Evolutionary conservation across 1,140 invertebrate genomes (phyloP).

Genomic region (Anoplophora glabripennis): DNA sequence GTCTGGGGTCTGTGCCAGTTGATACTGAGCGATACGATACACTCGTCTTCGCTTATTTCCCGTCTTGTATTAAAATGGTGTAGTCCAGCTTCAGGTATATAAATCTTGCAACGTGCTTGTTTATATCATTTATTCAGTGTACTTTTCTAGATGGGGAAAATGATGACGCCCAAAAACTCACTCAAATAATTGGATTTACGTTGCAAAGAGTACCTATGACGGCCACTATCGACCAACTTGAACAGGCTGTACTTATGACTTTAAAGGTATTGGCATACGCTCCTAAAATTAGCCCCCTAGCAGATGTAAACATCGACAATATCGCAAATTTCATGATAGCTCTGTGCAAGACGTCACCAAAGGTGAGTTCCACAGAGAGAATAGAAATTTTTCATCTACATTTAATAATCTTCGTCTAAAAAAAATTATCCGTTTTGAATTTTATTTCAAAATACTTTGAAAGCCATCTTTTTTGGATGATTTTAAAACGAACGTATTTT

Average conservation of each 20-base stretch:
- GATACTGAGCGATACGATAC: conserved; percentile 23
- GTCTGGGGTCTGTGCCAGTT: conserved; percentile 26
- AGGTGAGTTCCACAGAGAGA: too few relatives aligned
- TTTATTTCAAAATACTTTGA: too few relatives aligned
- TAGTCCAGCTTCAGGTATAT: conserved; percentile 24
- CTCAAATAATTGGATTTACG: conserved; percentile 29
- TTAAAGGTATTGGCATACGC: conserved; percentile 22
- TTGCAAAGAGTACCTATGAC: conserved; percentile 20
- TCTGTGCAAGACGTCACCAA: conserved; percentile 23
- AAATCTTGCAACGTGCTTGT: conserved; percentile 3
- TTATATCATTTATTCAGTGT: neutral
- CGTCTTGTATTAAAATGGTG: conserved; percentile 35
- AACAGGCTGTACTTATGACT: conserved; percentile 24
- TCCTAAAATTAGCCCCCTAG: conserved; percentile 24
- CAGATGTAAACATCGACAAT: conserved; percentile 25
- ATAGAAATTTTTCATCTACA: too few relatives aligned
- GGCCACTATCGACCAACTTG: conserved; percentile 18
- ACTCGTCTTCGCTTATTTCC: conserved; percentile 21
- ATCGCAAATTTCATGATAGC: conserved; percentile 32
- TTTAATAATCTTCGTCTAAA: too few relatives aligned
- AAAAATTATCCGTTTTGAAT: too few relatives aligned
- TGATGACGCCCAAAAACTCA: conserved; percentile 18
- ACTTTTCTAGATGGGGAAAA: conserved; percentile 8
- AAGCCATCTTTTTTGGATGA: too few relatives aligned
- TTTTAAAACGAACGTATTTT: too few relatives aligned